A percentile compares a stretch with the other conserved stretches of the same genome.
phyloP scores from a whole-genome alignment of 2,797 vertebrate species.

The Gila robusta region DNA sequence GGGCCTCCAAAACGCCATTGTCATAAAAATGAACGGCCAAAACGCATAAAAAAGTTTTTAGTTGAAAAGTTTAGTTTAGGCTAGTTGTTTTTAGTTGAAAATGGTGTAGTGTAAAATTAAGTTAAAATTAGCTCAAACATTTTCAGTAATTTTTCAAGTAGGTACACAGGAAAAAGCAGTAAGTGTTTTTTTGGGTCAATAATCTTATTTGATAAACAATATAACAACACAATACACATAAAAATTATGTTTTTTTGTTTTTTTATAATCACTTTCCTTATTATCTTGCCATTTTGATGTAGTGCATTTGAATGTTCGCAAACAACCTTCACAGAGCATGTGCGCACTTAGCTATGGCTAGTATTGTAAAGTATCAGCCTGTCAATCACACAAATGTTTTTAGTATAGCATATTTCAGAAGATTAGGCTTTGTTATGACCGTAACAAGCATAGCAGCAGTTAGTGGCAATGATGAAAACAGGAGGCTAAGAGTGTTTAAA shows the following conservation, averaged over 20 bases:
- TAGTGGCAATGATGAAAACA: neutral
- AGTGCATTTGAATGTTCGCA: neutral
- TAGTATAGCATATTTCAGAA: slow-evolving; percentile 19
- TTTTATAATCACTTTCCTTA: neutral
- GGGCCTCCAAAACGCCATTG: no score
- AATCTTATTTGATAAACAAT: neutral
- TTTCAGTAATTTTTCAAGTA: no score
- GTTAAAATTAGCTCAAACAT: no score
- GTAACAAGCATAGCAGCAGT: neutral
- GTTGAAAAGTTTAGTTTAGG: no score
- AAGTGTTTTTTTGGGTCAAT: neutral
- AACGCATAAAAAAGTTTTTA: neutral
- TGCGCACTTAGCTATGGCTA: neutral
- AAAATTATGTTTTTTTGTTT: neutral
- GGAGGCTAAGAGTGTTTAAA: slow-evolving; percentile 1
- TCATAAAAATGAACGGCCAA: no score
- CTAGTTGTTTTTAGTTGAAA: no score
- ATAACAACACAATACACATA: neutral
- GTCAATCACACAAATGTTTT: neutral
- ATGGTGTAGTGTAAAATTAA: no score
- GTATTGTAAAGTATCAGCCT: neutral
- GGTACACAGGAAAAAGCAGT: neutral
- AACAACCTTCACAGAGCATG: neutral
- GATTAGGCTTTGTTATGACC: slow-evolving; percentile 27
- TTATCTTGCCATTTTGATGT: neutral